Percentiles rank a stretch among this genome's conserved stretches.
These are phyloP conservation scores for Agraylea sexmaculata DNA, from an alignment of 1,140 invertebrate species.

Conservation along the genomic window DNA sequence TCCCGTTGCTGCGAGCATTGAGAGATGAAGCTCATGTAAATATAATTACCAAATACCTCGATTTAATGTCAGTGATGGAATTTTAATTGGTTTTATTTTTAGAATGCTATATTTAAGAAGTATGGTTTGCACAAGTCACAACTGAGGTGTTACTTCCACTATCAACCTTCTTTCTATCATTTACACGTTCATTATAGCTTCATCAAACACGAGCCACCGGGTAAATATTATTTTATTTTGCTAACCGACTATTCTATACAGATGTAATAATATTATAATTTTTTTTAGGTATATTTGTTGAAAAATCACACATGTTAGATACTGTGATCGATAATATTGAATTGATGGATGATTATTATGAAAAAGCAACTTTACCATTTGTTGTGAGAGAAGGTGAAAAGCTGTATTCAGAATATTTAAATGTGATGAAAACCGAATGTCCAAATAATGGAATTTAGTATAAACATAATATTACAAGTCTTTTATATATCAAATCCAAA, in stretches of 20 bases:
- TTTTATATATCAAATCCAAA: neutral
- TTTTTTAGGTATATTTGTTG: constrained; percentile 45
- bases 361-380: constrained; percentile 65
- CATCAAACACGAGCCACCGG: constrained; percentile 68
- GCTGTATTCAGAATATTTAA: constrained; percentile 30
- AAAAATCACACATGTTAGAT: constrained; percentile 75
- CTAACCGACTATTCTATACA: constrained; percentile 4
- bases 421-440: constrained; percentile 18
- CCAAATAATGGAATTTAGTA: constrained; percentile 12
- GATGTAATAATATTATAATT: constrained; percentile 3
- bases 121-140: constrained; percentile 61
- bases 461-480: constrained; percentile 2
- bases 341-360: constrained; percentile 71
- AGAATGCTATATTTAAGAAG: constrained; percentile 66
- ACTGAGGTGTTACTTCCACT: constrained; percentile 83
- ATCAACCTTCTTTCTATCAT: constrained; percentile 95
- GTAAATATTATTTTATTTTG: constrained; percentile 31
- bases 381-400: constrained; percentile 50
- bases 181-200: constrained; percentile 91
- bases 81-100: constrained; percentile 25
- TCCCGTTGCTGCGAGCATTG: constrained; percentile 77
- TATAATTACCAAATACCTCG: constrained; percentile 14
- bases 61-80: constrained; percentile 4
- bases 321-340: constrained; percentile 89
- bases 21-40: constrained; percentile 54